These are phyloP conservation scores for Sinonovacula constricta DNA, from an alignment of 1,140 invertebrate species.

Conservation along the genomic window DNA sequence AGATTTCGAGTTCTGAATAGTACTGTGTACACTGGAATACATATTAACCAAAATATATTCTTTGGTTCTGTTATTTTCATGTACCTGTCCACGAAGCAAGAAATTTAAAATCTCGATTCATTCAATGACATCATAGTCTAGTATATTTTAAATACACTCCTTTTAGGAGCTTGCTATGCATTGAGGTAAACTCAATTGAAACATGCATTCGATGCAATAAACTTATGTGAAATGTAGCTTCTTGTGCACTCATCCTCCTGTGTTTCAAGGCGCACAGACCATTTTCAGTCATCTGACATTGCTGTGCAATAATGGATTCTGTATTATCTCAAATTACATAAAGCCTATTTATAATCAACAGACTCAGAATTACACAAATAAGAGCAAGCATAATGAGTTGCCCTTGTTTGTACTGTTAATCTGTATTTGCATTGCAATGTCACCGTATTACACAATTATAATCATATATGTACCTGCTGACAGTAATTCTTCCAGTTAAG, in stretches of 20 bases:
- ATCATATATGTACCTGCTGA: constrained; percentile 44
- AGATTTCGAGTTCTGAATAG: constrained; percentile 15
- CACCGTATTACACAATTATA: constrained; percentile 51
- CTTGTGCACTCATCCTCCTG: constrained; percentile 50
- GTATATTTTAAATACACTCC: constrained; percentile 38
- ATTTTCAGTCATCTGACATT: constrained; percentile 34
- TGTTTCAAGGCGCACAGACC: constrained; percentile 46
- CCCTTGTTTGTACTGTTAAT: constrained; percentile 50
- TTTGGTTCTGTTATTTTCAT: constrained; percentile 22
- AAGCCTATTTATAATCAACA: constrained; percentile 50
- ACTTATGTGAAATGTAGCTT: constrained; percentile 48
- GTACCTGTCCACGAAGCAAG: constrained; percentile 50
- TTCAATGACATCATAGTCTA: constrained; percentile 44
- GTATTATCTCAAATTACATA: constrained; percentile 18
- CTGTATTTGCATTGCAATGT: constrained; percentile 58
- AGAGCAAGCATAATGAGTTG: constrained; percentile 58
- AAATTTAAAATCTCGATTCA: constrained; percentile 7
- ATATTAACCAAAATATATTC: constrained; percentile 24
- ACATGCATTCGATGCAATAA: constrained; percentile 29
- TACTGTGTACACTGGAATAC: neutral
- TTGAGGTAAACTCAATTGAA: constrained; percentile 47
- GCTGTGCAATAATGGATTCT: constrained; percentile 24
- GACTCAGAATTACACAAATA: constrained; percentile 60
- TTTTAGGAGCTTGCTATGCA: constrained; percentile 36
- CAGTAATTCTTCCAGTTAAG: constrained; percentile 11